Evolutionary conservation across 2,888 invertebrate species (phyloP).

Genomic region (Amorpha juglandis): DNA sequence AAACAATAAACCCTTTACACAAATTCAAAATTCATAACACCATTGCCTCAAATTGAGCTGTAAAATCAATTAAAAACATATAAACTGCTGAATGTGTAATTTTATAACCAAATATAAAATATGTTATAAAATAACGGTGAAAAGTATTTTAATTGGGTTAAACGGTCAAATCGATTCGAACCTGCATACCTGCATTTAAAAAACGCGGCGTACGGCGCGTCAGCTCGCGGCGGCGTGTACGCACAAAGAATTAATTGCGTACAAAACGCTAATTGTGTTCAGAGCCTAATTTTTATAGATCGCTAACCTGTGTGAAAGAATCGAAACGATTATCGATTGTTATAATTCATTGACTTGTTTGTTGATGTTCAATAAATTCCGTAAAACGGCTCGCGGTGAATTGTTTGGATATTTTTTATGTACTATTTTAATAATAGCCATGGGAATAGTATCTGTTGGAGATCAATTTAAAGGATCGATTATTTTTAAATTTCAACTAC

Average conservation of each 20-base stretch:
- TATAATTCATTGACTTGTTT: slow-evolving; percentile 32
- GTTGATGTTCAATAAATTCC: slow-evolving; percentile 11
- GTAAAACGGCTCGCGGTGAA: not conserved
- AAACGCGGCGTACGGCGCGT: not conserved
- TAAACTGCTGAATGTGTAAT: slow-evolving; percentile 12
- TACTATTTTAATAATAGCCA: not conserved
- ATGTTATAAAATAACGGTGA: slow-evolving; percentile 18
- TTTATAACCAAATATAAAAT: slow-evolving; percentile 16
- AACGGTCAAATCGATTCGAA: slow-evolving; percentile 38
- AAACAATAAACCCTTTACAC: not conserved
- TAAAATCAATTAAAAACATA: slow-evolving; percentile 13
- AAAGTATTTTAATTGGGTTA: slow-evolving; percentile 30
- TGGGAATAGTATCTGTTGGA: too few relatives aligned
- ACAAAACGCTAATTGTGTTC: slow-evolving; percentile 48
- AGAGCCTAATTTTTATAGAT: slow-evolving; percentile 39
- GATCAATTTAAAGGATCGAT: too few relatives aligned
- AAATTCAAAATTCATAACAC: not conserved
- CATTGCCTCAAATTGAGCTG: not conserved
- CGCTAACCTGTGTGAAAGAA: slow-evolving; percentile 43
- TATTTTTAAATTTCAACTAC: too few relatives aligned
- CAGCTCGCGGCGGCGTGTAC: slow-evolving; percentile 35
- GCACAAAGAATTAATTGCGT: slow-evolving; percentile 50
- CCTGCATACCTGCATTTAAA: slow-evolving; percentile 25
- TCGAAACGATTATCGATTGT: slow-evolving; percentile 33
- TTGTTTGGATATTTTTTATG: not conserved